Base-by-base conservation (phyloP, 1,140 invertebrate genomes). In the Saxidomus purpurata region DNA sequence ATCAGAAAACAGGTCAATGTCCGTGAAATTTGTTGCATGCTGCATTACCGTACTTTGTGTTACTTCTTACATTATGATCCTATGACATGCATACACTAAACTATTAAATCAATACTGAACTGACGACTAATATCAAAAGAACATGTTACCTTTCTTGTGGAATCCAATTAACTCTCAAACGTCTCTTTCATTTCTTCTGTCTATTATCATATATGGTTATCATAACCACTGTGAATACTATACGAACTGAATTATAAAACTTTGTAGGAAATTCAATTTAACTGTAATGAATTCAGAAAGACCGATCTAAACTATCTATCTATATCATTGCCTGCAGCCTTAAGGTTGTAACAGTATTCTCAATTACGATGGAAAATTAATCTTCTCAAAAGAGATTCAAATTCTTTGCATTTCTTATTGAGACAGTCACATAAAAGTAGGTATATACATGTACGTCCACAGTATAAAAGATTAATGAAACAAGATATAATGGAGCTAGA, bases 211-310 rank as follows among this genome's bases (percentile, higher is more conserved):
- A 55, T 11, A 63, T 28, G 25, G 59, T 28, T 9, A 31, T 15
- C 67, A 71, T 38, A 15, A 38, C 31, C 31, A 40, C 2, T 71
- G 17, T 17, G 34, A 63, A 63, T 8, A 63, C 28, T 8, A 22
- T 31, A 4, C 61, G 4, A 36, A 22, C 19, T 31, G 19, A 59
- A 59, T n/a, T 6, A n/a, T 4, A 19, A 6, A 59, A 59, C 6
- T 28, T 28, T 67, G 34, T 19, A 19, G 36, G 67, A 34, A 71
- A 71, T 71, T 71, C 38, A 71, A 71, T 71, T 71, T 31, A 71
- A 38, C 28, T 38, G 67, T 38, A 31, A 71, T 71, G 67, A 38
- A 67, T 13, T 38, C 28, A 28, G 9, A 71, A 71, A 28, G 28
- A 13, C 3, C 34, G 28, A 31, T 28, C n/a, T 22, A n/a, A 28